phyloP scores from a whole-genome alignment of 2,888 invertebrate species.

The Drosophila seclusa region DNA sequence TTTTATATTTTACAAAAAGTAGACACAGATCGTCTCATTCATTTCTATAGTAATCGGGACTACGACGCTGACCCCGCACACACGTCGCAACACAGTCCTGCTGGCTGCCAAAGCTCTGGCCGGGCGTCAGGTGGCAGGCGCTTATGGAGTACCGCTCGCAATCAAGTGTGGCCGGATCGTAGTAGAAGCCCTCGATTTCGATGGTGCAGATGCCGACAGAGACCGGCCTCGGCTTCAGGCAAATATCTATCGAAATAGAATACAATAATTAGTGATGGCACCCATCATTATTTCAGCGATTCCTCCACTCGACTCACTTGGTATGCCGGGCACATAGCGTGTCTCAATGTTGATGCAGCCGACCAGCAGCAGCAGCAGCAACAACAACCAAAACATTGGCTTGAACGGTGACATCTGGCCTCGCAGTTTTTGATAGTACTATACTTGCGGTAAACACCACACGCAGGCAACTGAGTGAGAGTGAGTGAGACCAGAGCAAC shows the following conservation, averaged over 20 bases:
- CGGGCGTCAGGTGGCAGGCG: conserved; percentile 78
- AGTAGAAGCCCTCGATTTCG: conserved; percentile 83
- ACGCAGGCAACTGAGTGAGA: conserved; percentile 48
- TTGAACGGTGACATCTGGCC: conserved; percentile 40
- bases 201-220: conserved; percentile 83
- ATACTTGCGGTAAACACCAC: conserved; percentile 17
- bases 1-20: conserved; percentile 10
- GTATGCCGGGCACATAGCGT: conserved; percentile 41
- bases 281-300: too few species aligned
- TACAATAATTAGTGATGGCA: neutral
- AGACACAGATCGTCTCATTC: conserved; percentile 45
- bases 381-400: conserved; percentile 22
- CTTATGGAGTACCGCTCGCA: conserved; percentile 80
- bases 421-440: conserved; percentile 13
- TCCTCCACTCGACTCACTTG: conserved; percentile 47
- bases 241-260: conserved; percentile 67
- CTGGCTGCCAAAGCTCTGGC: conserved; percentile 82
- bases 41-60: conserved; percentile 77
- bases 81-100: conserved; percentile 81
- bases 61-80: conserved; percentile 73
- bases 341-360: conserved; percentile 27
- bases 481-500: conserved; percentile 24
- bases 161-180: conserved; percentile 73
- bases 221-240: conserved; percentile 78
- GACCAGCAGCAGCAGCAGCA: conserved; percentile 28